Evolutionary conservation across 92 coral and sea anemone species (phyloP), one percentile per base, ranked within the genome.

Genomic region (Porites evermanni): DNA sequence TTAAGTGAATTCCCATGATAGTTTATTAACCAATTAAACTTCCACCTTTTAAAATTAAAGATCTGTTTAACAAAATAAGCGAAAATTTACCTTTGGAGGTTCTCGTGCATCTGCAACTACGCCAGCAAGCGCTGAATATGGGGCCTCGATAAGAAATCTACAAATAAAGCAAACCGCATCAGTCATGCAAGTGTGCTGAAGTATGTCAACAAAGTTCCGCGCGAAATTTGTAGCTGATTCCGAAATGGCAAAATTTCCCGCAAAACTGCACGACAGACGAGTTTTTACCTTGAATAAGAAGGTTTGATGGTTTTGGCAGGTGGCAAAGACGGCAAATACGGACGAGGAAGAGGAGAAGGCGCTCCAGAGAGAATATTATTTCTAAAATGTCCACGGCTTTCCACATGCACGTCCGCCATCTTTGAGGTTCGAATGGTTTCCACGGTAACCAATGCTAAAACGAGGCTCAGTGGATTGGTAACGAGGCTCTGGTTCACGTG

Each of bases 261-360:
- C 20, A 14, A 47, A 1, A 44, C 19, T n/a, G 0, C 0, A 13
- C 18, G n/a, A 50, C 64, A 38, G 53, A 61, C 17, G 19, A 19
- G 5, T 9, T 2, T 87, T 87, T 64, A 95, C 99, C 99, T 91
- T 71, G 94, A 93, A 67, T 96, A 96, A 23, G 99, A 96, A 38
- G 93, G 96, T 73, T 93, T 96, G 59, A 87, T 91, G 54, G 98
- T 94, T 82, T 93, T 96, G 5, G 72, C 70, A 44, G 99, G 99
- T 58, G 99, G 99, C 53, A 96, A 81, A 26, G 99, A 88, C 17
- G 99, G 99, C 81, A 96, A 82, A 93, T 96, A 96, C 12, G 99
- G 99, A 24, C 95, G 93, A 66, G 99, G 99, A 68, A 96, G 84
- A 44, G 99, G 99, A 26, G 99, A 91, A 50, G 98, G 98, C 10